Conservation (phyloP, 1,140 invertebrate genomes). For the Aphis gossypii region DNA sequence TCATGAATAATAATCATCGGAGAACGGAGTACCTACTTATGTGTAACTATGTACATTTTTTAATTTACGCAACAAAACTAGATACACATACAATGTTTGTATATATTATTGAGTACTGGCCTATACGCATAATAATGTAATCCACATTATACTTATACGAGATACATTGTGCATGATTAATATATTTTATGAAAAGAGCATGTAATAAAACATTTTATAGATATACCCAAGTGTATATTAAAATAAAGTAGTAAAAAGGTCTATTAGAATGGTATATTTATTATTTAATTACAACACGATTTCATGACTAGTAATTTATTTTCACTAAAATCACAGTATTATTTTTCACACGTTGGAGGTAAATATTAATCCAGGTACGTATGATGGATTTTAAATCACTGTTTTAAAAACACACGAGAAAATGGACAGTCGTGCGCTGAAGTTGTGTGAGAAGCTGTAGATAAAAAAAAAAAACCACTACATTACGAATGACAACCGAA, state of each 20-base stretch:
- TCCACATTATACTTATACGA: neutral
- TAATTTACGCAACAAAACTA: neutral
- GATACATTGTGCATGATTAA: neutral
- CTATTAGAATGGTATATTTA: neutral
- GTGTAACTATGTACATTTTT: neutral
- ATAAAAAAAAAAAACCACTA: neutral
- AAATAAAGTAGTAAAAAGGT: neutral
- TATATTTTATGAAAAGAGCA: no score
- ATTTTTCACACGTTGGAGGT: neutral
- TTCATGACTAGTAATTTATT: neutral
- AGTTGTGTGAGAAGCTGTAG: neutral
- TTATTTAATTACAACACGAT: neutral
- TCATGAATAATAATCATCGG: neutral
- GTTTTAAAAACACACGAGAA: neutral
- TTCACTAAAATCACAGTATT: neutral
- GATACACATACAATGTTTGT: neutral
- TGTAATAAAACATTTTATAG: no score
- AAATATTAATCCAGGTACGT: neutral
- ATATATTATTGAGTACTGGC: neutral
- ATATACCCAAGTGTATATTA: neutral
- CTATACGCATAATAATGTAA: neutral
- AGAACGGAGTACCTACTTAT: neutral
- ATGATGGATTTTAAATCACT: neutral
- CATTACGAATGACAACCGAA: conserved; percentile 40
- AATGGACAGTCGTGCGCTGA: neutral